Evolutionary conservation across 1,140 invertebrate genomes (phyloP), one percentile per base, ranked within the genome.

Genomic region (Drepana arcuata): DNA sequence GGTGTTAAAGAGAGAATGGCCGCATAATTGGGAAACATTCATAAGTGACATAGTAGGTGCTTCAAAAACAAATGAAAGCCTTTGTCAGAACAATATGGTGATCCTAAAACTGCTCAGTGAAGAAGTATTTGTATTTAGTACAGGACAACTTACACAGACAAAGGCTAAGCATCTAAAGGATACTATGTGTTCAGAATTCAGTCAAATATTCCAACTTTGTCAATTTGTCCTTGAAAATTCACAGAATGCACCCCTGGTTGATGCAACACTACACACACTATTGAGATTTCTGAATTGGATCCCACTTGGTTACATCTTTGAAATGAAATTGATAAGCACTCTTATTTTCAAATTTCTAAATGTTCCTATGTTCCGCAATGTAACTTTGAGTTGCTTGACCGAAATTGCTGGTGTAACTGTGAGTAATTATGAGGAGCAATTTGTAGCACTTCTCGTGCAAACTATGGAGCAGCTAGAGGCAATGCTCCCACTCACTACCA

Each of bases 81-180:
- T 99, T 5, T 99, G 98, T 87, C 97, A 99, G 84, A 99, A 99
- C 75, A 99, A 99, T 67, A 99, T 99, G 97, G 92, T 92, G 10
- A 99, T 99, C 61, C 84, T 99, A 35, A 99, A 99, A 82, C 86
- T 99, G 38, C 85, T 99, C 1, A 97, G 96, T 81, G 98, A 99
- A 82, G 98, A 99, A 86, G 94, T 99, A 1, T 99, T 99, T 87
- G 98, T 99, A 70, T 99, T 99, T 83, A 98, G 95, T 16, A 91
- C 91, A 58, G 98, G 97, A 5, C 96, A 99, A 77, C 92, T 99
- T 79, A 99, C 98, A 15, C 97, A 99, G 83, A 96, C 95, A 13
- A 99, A 99, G 87, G 96, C 98, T 0, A 99, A 99, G 83, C 96
- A 99, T 87, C 85, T 99, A 4, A 99, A 99, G 83, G 97, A 99